Percentiles rank a stretch among this genome's conserved stretches.
Evolutionary conservation across 2,113 vertebrate species (phyloP).

Genomic region (Cyrtonyx montezumae): DNA sequence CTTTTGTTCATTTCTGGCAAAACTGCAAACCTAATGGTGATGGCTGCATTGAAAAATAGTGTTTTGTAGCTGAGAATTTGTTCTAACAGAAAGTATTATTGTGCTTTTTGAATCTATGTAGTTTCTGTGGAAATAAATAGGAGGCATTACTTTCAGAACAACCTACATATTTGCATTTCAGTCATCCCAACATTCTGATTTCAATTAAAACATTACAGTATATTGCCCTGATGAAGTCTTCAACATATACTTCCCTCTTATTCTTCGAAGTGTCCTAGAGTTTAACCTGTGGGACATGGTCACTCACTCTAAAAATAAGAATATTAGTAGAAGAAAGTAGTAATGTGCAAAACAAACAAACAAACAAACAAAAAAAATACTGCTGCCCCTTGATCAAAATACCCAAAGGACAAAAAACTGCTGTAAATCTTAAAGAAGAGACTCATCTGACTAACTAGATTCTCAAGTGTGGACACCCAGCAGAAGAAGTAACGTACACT

Average conservation of each 20-base stretch:
- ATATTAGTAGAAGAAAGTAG: not conserved
- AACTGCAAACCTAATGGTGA: not conserved
- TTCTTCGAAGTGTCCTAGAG: not conserved
- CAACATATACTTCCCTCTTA: not conserved
- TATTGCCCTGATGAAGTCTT: not conserved
- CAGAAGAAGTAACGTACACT: not conserved
- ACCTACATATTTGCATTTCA: not conserved
- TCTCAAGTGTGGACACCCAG: not conserved
- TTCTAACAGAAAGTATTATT: not conserved
- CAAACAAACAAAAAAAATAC: not conserved
- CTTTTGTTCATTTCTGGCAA: not conserved
- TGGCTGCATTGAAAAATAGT: not conserved
- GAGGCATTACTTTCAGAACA: not conserved
- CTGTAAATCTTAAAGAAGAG: not conserved
- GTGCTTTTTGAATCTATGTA: not conserved
- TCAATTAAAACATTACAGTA: not conserved
- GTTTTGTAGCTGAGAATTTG: too few species aligned
- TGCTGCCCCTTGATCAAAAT: not conserved
- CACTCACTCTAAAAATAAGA: not conserved
- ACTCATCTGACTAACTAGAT: not conserved
- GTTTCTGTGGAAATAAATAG: not conserved
- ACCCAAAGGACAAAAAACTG: not conserved
- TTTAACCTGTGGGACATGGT: not conserved
- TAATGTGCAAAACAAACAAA: not conserved
- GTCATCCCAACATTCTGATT: not conserved